Percentiles rank a stretch among this genome's conserved stretches.
Evolutionary conservation across 2,797 vertebrate species (phyloP).

Genomic region (Echeneis naucrates): DNA sequence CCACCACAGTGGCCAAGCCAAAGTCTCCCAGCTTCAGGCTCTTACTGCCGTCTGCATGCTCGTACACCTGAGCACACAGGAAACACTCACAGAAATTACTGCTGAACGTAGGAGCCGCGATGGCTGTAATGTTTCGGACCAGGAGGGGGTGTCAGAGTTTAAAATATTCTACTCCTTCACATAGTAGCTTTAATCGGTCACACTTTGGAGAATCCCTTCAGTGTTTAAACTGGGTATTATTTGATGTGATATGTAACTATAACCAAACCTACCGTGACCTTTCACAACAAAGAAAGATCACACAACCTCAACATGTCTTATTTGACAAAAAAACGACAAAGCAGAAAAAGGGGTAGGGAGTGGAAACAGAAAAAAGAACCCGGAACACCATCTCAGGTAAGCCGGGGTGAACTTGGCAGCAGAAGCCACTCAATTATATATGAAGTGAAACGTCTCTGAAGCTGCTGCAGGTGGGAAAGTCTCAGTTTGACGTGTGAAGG

Average conservation of each 20-base stretch:
- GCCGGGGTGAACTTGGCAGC: background rate
- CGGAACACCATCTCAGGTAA: background rate
- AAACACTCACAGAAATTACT: background rate
- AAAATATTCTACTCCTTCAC: background rate
- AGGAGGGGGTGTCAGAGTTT: slow-evolving; percentile 1
- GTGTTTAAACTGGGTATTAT: background rate
- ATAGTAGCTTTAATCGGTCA: background rate
- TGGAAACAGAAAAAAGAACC: background rate
- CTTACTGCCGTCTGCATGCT: slow-evolving; percentile 98
- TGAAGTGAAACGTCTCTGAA: background rate
- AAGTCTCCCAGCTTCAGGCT: slow-evolving; percentile 97
- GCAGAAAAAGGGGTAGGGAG: background rate
- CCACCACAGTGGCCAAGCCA: slow-evolving; percentile 94
- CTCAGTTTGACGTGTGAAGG: too few relatives aligned
- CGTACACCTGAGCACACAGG: slow-evolving; percentile 88
- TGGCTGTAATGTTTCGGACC: too few relatives aligned
- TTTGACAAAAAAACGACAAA: background rate
- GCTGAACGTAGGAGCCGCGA: background rate
- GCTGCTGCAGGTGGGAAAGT: background rate
- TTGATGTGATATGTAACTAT: background rate
- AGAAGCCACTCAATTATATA: background rate
- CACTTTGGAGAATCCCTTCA: background rate
- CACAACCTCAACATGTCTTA: slow-evolving; percentile 2
- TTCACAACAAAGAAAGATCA: background rate
- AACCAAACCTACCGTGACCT: background rate